Evolutionary conservation across 2,888 invertebrate genomes (phyloP).

Genomic region (Patella pellucida): DNA sequence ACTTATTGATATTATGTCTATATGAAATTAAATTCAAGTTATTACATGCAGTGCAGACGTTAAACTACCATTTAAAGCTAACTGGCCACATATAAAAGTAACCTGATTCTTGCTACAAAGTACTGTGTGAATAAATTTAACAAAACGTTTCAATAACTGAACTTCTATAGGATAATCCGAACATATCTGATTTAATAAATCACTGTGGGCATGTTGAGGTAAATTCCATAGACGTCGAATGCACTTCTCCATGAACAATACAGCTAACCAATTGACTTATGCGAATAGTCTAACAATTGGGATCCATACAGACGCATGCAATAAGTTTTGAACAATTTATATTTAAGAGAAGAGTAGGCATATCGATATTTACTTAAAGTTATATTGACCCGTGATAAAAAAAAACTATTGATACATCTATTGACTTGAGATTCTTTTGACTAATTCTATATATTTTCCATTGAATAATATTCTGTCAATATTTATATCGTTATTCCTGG

Average conservation of each 20-base stretch:
- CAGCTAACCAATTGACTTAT: not conserved
- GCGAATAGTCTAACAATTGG: not conserved
- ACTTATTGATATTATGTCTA: too few relatives aligned
- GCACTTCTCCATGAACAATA: constrained; percentile 6
- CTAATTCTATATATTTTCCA: too few relatives aligned
- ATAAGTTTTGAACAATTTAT: not conserved
- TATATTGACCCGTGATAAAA: not conserved
- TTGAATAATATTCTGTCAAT: too few relatives aligned
- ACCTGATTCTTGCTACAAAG: not conserved
- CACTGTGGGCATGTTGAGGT: too few relatives aligned
- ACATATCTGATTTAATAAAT: too few relatives aligned
- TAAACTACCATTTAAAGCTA: constrained; percentile 1
- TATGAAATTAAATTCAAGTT: too few relatives aligned
- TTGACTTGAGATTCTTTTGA: too few relatives aligned
- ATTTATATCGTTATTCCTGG: too few relatives aligned
- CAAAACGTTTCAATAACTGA: not conserved
- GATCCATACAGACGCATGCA: constrained; percentile 1
- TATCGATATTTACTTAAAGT: not conserved
- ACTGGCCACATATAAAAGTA: constrained; percentile 5
- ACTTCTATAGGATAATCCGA: too few relatives aligned
- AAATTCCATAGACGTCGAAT: not conserved
- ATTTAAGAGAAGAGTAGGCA: constrained; percentile 1
- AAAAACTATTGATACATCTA: too few relatives aligned
- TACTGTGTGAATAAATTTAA: constrained; percentile 3
- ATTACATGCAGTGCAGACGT: too few relatives aligned